phyloP scores from a whole-genome alignment of 1,140 invertebrate genomes.

The Drosophila repletoides region DNA sequence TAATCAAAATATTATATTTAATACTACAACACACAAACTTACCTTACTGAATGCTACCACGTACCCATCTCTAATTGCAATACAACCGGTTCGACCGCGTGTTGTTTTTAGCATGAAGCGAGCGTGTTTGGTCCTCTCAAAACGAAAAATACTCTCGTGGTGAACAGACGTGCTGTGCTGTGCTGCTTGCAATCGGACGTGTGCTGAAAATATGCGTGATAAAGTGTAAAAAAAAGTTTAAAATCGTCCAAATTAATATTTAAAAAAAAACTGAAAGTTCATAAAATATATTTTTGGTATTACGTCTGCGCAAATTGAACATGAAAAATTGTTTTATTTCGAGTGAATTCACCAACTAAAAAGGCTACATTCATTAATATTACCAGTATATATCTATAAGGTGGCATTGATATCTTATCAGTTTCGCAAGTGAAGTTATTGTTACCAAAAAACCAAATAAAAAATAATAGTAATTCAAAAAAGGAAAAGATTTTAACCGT shows the following conservation, averaged over 20 bases:
- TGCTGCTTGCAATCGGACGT: slow-evolving; percentile 33
- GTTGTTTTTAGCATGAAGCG: slow-evolving; percentile 67
- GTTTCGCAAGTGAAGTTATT: slow-evolving; percentile 24
- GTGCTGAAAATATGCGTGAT: slow-evolving; percentile 13
- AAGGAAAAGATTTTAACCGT: background rate
- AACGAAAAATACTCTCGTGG: slow-evolving; percentile 47
- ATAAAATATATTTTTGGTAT: background rate
- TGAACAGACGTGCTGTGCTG: slow-evolving; percentile 48
- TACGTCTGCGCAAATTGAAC: background rate
- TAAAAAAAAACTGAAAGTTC: slow-evolving; percentile 6
- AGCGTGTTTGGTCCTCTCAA: slow-evolving; percentile 36
- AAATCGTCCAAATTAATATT: slow-evolving; percentile 8
- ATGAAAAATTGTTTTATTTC: background rate
- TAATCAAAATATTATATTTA: background rate
- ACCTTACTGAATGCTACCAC: background rate
- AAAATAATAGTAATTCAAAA: slow-evolving; percentile 3
- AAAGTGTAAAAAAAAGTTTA: slow-evolving; percentile 15
- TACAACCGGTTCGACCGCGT: slow-evolving; percentile 65
- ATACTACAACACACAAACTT: background rate
- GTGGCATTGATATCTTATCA: slow-evolving; percentile 25
- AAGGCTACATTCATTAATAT: slow-evolving; percentile 1
- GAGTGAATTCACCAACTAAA: background rate
- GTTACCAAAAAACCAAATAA: slow-evolving; percentile 2
- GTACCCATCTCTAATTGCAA: slow-evolving; percentile 27
- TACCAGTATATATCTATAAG: slow-evolving; percentile 28